Conservation (phyloP, 2,797 vertebrate genomes). For the Carapus acus region DNA sequence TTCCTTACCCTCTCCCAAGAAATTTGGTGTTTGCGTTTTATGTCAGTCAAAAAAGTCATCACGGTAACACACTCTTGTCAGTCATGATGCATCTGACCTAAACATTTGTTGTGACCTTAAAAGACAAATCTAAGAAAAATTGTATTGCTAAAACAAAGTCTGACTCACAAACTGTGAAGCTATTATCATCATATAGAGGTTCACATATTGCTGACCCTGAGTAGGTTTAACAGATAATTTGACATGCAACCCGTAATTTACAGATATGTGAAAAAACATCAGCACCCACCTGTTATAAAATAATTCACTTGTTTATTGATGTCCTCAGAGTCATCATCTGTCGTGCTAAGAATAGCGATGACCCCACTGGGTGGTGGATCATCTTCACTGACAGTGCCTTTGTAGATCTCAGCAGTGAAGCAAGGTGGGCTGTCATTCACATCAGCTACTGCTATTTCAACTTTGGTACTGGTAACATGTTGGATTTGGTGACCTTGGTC, state of each 20-base stretch:
- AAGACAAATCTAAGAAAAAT: too few relatives aligned
- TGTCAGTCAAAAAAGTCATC: too few relatives aligned
- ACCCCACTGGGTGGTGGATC: constrained; percentile 88
- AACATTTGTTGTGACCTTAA: constrained; percentile 54
- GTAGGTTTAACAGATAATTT: constrained; percentile 47
- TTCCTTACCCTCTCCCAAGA: too few relatives aligned
- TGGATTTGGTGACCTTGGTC: constrained; percentile 87
- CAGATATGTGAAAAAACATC: constrained; percentile 25
- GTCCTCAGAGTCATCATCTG: constrained; percentile 87
- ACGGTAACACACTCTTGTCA: too few relatives aligned
- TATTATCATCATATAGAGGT: constrained; percentile 56
- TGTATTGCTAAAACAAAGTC: too few relatives aligned
- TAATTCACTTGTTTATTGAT: constrained; percentile 89
- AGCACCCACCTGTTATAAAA: constrained; percentile 88
- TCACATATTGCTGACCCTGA: constrained; percentile 39
- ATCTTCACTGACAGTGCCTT: constrained; percentile 96
- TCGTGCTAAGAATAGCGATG: constrained; percentile 93
- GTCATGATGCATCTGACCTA: too few relatives aligned
- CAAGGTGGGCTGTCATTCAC: constrained; percentile 93
- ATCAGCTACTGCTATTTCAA: constrained; percentile 87
- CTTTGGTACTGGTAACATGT: constrained; percentile 74
- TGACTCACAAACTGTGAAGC: too few relatives aligned
- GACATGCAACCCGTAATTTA: too few relatives aligned
- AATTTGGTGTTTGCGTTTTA: too few relatives aligned
- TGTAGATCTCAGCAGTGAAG: constrained; percentile 96